Evolutionary conservation across 2,888 invertebrate genomes (phyloP).

Genomic region (Lysandra coridon): DNA sequence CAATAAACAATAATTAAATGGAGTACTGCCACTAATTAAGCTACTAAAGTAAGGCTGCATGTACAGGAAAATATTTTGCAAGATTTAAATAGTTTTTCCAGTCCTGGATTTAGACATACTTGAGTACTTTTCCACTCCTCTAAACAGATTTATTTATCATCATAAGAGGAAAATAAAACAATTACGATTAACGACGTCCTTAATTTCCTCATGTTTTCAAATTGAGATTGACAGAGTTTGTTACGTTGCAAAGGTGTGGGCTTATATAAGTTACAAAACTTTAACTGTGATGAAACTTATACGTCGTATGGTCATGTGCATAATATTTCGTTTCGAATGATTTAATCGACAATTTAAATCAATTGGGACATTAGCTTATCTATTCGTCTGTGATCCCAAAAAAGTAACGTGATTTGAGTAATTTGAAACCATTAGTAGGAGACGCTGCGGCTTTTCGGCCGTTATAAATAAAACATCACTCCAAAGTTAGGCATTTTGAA

Average conservation of each 20-base stretch:
- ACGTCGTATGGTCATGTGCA: background rate
- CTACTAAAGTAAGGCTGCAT: conserved; percentile 18
- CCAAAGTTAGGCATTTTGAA: conserved; percentile 70
- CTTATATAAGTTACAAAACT: background rate
- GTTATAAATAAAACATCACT: conserved; percentile 80
- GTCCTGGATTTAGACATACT: conserved; percentile 9
- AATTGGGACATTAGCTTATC: conserved; percentile 24
- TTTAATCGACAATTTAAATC: conserved; percentile 20
- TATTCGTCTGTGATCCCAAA: background rate
- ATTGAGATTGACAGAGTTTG: no score
- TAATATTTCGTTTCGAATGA: background rate
- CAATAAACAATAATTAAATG: conserved; percentile 23
- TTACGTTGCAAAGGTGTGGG: background rate
- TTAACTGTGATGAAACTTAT: background rate
- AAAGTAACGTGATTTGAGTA: conserved; percentile 28
- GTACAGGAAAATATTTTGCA: conserved; percentile 9
- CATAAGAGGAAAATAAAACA: background rate
- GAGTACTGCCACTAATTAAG: conserved; percentile 23
- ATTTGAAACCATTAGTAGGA: conserved; percentile 37
- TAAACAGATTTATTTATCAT: background rate
- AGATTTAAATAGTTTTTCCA: background rate
- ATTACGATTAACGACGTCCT: no score
- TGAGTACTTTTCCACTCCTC: background rate
- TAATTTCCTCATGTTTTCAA: no score
- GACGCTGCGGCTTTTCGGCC: conserved; percentile 50